Conservation (phyloP, 2,888 invertebrate genomes). For the Onthophagus sagittarius region DNA sequence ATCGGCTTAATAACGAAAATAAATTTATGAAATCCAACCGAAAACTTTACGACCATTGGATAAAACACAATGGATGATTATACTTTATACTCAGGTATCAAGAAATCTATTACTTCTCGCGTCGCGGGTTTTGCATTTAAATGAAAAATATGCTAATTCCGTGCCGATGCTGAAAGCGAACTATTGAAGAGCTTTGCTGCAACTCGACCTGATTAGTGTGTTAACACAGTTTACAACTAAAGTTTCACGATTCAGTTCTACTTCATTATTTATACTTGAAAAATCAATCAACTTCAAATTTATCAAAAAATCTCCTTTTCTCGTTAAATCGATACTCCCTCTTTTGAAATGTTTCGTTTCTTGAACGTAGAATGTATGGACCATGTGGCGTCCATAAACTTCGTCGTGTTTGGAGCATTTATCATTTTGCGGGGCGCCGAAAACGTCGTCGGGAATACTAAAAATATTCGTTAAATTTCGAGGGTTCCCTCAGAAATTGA, state of each 20-base stretch:
- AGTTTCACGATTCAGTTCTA: neutral
- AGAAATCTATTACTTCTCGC: slow-evolving; percentile 8
- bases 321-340: too few species aligned
- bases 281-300: neutral
- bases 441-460: neutral
- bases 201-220: slow-evolving; percentile 2
- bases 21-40: too few species aligned
- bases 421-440: neutral
- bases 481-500: neutral
- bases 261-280: neutral
- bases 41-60: neutral
- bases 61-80: neutral
- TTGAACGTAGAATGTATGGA: neutral
- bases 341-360: too few species aligned
- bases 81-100: neutral
- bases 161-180: slow-evolving; percentile 79
- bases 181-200: slow-evolving; percentile 60
- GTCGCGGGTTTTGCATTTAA: slow-evolving; percentile 6
- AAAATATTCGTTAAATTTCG: neutral
- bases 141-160: slow-evolving; percentile 68
- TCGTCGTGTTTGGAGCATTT: neutral
- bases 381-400: neutral
- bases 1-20: neutral
- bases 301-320: neutral
- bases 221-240: neutral